Conservation (phyloP, 2,888 invertebrate genomes). For the Tetanocera ferruginea region DNA sequence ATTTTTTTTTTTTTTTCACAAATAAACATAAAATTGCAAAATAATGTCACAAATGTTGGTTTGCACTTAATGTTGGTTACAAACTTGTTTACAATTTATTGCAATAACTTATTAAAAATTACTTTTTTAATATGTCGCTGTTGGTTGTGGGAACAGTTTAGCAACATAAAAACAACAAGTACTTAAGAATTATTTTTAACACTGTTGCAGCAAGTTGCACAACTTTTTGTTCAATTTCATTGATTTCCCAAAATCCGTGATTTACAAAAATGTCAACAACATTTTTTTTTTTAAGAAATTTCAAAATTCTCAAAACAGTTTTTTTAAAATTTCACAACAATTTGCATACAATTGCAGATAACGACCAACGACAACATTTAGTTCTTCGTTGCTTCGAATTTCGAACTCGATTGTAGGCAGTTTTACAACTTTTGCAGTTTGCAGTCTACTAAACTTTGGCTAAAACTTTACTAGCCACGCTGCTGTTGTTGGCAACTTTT, state of each 20-base stretch:
- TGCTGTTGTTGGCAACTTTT: slow-evolving; percentile 8
- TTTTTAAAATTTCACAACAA: background rate
- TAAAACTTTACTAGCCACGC: slow-evolving; percentile 2
- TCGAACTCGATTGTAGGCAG: too few species aligned
- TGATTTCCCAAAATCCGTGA: background rate
- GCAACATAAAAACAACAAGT: too few species aligned
- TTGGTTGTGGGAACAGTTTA: too few species aligned
- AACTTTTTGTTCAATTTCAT: background rate
- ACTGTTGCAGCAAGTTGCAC: background rate
- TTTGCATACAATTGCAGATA: background rate
- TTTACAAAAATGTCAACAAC: background rate
- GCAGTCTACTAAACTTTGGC: slow-evolving; percentile 29
- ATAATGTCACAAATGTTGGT: background rate
- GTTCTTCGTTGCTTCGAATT: background rate
- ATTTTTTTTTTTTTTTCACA: slow-evolving; percentile 25
- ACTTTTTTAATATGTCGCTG: too few species aligned
- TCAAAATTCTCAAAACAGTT: background rate
- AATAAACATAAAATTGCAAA: slow-evolving; percentile 31
- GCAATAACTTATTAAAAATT: too few species aligned
- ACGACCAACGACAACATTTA: background rate
- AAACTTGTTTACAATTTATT: background rate
- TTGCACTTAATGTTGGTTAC: background rate
- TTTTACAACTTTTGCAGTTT: background rate
- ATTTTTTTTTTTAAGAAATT: background rate
- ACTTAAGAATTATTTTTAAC: background rate